These are phyloP conservation scores for Aythya baeri DNA, from an alignment of 2,113 vertebrate species.

Conservation along the genomic window DNA sequence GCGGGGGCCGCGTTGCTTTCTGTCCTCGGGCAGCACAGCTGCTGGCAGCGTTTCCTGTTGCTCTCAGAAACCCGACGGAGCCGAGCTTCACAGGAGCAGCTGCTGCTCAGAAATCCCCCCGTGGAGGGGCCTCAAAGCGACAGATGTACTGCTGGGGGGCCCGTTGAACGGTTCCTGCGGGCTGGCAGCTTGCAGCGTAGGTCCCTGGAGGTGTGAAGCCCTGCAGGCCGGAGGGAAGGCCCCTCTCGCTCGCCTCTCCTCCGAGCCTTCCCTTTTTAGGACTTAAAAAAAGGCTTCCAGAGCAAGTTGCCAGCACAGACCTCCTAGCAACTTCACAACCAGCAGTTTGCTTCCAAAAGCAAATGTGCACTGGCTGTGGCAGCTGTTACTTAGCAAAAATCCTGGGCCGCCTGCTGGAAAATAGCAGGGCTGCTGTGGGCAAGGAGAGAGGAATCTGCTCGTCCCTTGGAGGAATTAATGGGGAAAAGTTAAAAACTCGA, in stretches of 20 bases:
- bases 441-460: not conserved
- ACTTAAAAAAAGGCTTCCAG: not conserved
- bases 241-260: not conserved
- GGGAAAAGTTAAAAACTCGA: not conserved
- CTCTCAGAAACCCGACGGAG: not conserved
- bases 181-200: not conserved
- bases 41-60: not conserved
- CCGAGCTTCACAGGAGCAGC: not conserved
- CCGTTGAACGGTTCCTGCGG: not conserved
- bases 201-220: not conserved
- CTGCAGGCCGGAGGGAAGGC: not conserved
- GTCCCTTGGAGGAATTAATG: not conserved
- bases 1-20: not conserved
- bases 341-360: not conserved
- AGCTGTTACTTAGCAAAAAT: not conserved
- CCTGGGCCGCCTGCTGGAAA: not conserved
- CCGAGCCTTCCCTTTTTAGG: conserved; percentile 13
- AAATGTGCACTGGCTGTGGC: not conserved
- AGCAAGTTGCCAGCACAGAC: not conserved
- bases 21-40: not conserved
- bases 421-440: not conserved
- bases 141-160: not conserved
- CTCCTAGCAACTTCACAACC: not conserved
- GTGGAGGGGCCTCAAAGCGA: not conserved
- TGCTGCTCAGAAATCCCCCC: not conserved